A percentile compares a stretch with the other conserved stretches of the same genome.
Evolutionary conservation across 1,140 invertebrate species (phyloP).

Genomic region (Sinella curviseta): DNA sequence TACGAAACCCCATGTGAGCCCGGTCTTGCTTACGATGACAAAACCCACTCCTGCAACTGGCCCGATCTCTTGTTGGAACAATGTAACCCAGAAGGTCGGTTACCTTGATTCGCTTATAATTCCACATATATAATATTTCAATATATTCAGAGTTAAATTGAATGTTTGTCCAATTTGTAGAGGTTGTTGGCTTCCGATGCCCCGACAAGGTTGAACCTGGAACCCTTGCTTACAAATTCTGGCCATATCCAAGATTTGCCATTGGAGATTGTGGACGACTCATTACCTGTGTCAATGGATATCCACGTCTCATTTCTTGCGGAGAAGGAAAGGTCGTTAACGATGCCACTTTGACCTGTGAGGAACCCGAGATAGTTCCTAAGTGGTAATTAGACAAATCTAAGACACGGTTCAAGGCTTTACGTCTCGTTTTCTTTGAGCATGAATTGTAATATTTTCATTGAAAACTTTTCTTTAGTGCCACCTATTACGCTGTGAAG

Average conservation of each 20-base stretch:
- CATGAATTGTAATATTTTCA: too few species aligned
- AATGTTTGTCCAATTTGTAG: slow-evolving; percentile 50
- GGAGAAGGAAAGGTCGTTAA: slow-evolving; percentile 83
- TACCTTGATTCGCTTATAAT: background rate
- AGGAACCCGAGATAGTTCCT: slow-evolving; percentile 71
- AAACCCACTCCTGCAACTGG: slow-evolving; percentile 88
- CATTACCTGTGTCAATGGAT: slow-evolving; percentile 83
- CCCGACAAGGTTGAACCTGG: slow-evolving; percentile 77
- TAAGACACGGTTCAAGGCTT: too few species aligned
- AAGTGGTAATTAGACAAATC: slow-evolving; percentile 22
- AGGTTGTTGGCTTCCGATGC: slow-evolving; percentile 60
- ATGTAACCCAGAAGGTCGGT: slow-evolving; percentile 80
- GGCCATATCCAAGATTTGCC: slow-evolving; percentile 84
- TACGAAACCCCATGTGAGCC: slow-evolving; percentile 76
- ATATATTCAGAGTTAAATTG: background rate
- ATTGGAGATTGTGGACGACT: slow-evolving; percentile 78
- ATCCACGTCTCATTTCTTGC: slow-evolving; percentile 80
- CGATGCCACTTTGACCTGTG: slow-evolving; percentile 75
- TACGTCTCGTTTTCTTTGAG: too few species aligned
- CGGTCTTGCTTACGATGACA: slow-evolving; percentile 83
- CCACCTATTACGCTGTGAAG: slow-evolving; percentile 37
- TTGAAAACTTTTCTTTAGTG: slow-evolving; percentile 23
- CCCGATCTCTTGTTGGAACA: slow-evolving; percentile 78
- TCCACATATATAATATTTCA: background rate
- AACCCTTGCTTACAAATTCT: slow-evolving; percentile 77